Conservation (phyloP, 2,113 vertebrate genomes). For the Plotosus lineatus region DNA sequence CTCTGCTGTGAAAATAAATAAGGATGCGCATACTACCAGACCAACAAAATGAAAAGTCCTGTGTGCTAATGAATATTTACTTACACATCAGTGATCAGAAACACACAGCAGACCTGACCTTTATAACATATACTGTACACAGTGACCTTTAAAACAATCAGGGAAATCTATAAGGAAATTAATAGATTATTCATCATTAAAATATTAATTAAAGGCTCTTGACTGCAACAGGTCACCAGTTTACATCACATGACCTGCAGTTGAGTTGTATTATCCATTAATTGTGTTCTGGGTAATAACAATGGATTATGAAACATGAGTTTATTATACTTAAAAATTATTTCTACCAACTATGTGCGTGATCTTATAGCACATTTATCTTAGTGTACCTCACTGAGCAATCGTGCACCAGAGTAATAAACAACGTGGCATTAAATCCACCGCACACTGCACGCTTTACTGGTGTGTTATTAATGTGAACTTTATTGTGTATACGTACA, state of each 20-base stretch:
- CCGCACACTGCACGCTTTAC: no score
- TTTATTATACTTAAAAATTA: neutral
- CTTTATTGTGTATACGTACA: no score
- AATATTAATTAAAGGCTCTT: neutral
- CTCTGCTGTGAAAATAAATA: slow-evolving; percentile 38
- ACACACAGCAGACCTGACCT: neutral
- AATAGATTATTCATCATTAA: neutral
- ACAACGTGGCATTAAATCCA: neutral
- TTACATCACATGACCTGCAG: neutral
- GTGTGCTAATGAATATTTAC: slow-evolving; percentile 21
- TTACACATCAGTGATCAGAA: neutral
- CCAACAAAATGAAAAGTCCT: slow-evolving; percentile 8
- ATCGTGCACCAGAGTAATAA: neutral
- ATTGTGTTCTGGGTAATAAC: neutral
- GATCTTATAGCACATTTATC: neutral
- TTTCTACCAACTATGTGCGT: neutral
- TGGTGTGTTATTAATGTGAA: no score
- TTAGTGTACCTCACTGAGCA: neutral
- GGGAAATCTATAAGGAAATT: no score
- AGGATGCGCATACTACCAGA: slow-evolving; percentile 23
- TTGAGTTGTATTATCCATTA: neutral
- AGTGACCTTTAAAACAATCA: neutral
- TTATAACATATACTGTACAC: neutral
- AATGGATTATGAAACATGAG: neutral
- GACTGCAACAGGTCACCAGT: no score